Evolutionary conservation across 2,113 vertebrate species (phyloP).

Genomic region (Microtus montanus): DNA sequence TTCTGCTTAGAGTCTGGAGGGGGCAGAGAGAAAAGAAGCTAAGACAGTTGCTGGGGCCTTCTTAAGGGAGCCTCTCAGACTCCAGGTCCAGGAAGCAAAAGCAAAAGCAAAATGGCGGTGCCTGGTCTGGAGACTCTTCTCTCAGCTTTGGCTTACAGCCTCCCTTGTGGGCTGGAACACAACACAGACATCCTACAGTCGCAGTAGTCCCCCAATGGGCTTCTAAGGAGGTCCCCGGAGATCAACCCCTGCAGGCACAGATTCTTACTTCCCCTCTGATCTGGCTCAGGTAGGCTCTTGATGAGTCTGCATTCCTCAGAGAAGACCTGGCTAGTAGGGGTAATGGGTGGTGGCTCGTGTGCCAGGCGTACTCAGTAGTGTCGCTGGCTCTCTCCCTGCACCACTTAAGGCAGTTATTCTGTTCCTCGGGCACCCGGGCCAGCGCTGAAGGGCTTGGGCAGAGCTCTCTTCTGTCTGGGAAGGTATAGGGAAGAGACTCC

Average conservation of each 20-base stretch:
- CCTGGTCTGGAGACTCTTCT: not conserved
- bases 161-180: not conserved
- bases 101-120: not conserved
- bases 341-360: not conserved
- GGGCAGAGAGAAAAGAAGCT: slow-evolving; percentile 5
- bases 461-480: not conserved
- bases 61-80: not conserved
- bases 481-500: not conserved
- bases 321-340: not conserved
- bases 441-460: not conserved
- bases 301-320: not conserved
- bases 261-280: not conserved
- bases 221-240: not conserved
- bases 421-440: not conserved
- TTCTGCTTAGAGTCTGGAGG: slow-evolving; percentile 96
- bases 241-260: not conserved
- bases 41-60: not conserved
- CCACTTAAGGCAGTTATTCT: not conserved
- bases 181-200: not conserved
- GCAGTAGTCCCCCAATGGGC: not conserved
- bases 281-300: slow-evolving; percentile 17
- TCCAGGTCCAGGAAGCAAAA: not conserved
- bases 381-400: not conserved
- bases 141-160: not conserved
- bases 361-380: not conserved